These are phyloP conservation scores for Psophia crepitans DNA, from an alignment of 2,113 vertebrate species.

Conservation along the genomic window DNA sequence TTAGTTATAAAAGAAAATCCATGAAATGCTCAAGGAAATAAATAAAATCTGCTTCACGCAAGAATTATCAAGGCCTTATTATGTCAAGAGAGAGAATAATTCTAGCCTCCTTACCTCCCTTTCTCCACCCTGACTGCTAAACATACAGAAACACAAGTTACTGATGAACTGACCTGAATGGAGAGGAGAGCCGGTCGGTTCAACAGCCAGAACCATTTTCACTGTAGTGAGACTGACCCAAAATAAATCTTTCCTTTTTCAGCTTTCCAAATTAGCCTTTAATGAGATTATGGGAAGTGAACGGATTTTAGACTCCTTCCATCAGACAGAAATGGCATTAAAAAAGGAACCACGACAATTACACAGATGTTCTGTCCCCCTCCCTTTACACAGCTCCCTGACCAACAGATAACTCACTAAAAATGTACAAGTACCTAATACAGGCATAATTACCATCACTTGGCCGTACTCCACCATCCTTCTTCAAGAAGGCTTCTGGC, in stretches of 20 bases:
- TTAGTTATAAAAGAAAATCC: conserved; percentile 50
- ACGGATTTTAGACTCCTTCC: not conserved
- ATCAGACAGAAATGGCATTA: not conserved
- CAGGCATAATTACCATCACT: not conserved
- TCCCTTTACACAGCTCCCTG: not conserved
- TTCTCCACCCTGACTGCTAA: not conserved
- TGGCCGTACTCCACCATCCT: not conserved
- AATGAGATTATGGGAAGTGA: not conserved
- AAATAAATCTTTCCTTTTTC: not conserved
- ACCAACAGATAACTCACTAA: not conserved
- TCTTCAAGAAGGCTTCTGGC: not conserved
- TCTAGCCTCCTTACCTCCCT: not conserved
- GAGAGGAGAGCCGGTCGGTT: not conserved
- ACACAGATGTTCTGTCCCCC: not conserved
- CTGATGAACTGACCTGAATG: not conserved
- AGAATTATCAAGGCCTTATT: conserved; percentile 50
- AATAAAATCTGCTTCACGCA: conserved; percentile 51
- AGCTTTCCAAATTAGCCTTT: not conserved
- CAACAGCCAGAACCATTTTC: not conserved
- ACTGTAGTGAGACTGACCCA: not conserved
- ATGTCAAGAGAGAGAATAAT: conserved; percentile 28
- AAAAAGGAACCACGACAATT: not conserved
- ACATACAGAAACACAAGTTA: not conserved
- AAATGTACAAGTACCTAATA: not conserved
- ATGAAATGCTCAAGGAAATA: conserved; percentile 56